phyloP scores from a whole-genome alignment of 2,113 vertebrate species.

The Orientallactaga bullata region DNA sequence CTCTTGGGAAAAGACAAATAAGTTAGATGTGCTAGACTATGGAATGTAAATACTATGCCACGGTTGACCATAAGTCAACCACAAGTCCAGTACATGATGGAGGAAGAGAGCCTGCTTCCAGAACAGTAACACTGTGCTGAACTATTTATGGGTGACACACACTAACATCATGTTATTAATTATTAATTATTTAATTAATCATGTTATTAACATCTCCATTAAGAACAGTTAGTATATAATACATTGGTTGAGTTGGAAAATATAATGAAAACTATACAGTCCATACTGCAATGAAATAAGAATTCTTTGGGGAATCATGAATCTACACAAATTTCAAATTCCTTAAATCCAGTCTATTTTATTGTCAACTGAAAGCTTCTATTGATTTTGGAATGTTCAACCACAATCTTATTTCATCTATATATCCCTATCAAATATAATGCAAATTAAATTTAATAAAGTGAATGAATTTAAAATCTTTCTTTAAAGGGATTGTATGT shows the following conservation, averaged over 20 bases:
- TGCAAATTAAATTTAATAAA: slow-evolving; percentile 27
- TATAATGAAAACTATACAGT: background rate
- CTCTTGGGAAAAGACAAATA: background rate
- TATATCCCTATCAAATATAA: background rate
- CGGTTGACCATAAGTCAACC: background rate
- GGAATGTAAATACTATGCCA: background rate
- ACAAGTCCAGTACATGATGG: background rate
- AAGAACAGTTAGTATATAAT: background rate
- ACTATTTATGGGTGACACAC: background rate
- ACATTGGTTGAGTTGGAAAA: background rate
- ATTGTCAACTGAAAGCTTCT: background rate
- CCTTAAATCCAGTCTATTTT: background rate
- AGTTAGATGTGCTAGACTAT: background rate
- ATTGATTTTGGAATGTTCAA: background rate
- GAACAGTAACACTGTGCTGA: background rate
- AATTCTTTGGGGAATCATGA: background rate
- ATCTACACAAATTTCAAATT: background rate
- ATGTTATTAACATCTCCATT: too few species aligned
- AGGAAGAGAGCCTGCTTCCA: background rate
- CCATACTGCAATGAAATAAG: background rate
- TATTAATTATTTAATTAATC: too few species aligned
- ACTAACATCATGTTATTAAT: background rate
- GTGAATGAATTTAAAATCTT: background rate
- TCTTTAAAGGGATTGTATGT: background rate
- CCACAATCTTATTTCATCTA: background rate